Evolutionary conservation across 1,140 invertebrate genomes (phyloP), one percentile per base, ranked within the genome.

Genomic region (Hypothenemus hampei): DNA sequence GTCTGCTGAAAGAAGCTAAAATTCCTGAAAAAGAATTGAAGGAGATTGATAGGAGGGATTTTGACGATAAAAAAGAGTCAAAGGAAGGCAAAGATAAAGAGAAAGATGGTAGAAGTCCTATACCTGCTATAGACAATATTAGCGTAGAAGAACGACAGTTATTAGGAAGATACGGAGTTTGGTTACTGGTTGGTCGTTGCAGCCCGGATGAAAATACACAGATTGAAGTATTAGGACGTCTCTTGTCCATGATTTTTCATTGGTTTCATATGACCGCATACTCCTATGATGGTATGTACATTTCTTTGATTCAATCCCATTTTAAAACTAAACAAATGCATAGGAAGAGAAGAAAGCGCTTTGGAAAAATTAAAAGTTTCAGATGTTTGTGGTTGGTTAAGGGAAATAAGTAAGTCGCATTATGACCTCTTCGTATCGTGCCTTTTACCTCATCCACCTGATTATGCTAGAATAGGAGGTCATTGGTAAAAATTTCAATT

Each of bases 201-300:
- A 88, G 87, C 7, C 91, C 92, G 15, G 86, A 84, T 54, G 78
- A 86, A 31, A 83, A 86, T 60, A 86, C 93, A n/a, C 87, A 91
- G 4, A 76, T 86, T 67, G 89, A 95, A 73, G 84, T 93, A 23
- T 77, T 98, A 24, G 93, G 94, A 15, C 78, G 95, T 61, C 80
- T 99, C 60, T 77, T 99, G 20, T 90, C 91, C 47, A 95, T 96
- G 81, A 79, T 99, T 47, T 98, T 98, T 77, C 93, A 98, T 74
- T 99, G 97, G 97, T 99, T 98, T 78, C 91, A 97, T 77, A 88
- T 94, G 55, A 98, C 95, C 23, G 92, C 93, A 6, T 95, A 93
- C 73, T 85, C 95, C 13, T 94, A 93, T 69, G 92, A 96, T 77
- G 93, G 93, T 93, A 59, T 57, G 33, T 16, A 71, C 75, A 15